phyloP scores from a whole-genome alignment of 1,140 invertebrate species.

The Pseudomyrmex flavicornis region DNA sequence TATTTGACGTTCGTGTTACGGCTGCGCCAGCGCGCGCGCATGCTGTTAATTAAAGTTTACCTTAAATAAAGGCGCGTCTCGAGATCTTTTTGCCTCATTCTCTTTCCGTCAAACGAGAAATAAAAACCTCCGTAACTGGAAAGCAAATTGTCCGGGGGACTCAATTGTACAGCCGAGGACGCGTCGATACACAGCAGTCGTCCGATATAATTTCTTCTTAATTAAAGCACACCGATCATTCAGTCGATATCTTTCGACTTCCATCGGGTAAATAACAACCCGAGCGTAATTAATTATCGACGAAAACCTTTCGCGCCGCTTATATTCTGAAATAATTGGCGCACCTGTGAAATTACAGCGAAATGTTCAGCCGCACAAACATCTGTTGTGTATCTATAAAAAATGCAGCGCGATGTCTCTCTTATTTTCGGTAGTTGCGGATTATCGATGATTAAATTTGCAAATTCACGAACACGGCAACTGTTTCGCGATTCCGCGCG shows the following conservation, averaged over 20 bases:
- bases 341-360: not conserved
- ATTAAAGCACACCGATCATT: conserved; percentile 33
- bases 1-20: not conserved
- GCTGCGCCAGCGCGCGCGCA: too few relatives aligned
- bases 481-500: not conserved
- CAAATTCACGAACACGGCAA: conserved; percentile 3
- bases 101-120: not conserved
- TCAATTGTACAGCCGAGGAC: not conserved
- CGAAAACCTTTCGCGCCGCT: conserved; percentile 10
- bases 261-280: conserved; percentile 28
- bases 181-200: not conserved
- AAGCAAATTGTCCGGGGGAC: conserved; percentile 16
- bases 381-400: conserved; percentile 1
- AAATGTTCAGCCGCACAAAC: not conserved
- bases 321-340: conserved; percentile 21
- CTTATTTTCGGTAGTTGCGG: not conserved
- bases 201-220: conserved; percentile 49
- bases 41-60: not conserved
- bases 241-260: not conserved
- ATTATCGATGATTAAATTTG: conserved; percentile 5
- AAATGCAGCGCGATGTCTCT: not conserved
- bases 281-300: conserved; percentile 49
- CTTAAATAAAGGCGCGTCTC: not conserved
- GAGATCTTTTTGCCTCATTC: not conserved
- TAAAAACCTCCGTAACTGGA: conserved; percentile 23